Conservation (phyloP, 2,113 vertebrate genomes). For the Ctenomys sociabilis region DNA sequence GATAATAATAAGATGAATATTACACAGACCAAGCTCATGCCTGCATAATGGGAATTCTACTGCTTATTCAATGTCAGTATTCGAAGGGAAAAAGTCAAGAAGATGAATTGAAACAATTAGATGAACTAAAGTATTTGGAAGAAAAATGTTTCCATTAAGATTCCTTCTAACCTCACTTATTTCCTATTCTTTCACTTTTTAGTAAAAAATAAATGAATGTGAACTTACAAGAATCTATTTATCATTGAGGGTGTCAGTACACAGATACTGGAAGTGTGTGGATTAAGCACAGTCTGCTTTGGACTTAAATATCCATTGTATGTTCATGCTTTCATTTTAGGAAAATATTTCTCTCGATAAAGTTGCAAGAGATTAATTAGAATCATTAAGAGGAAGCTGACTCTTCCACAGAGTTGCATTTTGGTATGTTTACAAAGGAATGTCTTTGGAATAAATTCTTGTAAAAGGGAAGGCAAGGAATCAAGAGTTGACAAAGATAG, state of each 20-base stretch:
- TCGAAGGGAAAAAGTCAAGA: conserved; percentile 72
- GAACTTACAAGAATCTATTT: background rate
- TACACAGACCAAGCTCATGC: background rate
- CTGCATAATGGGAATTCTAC: conserved; percentile 36
- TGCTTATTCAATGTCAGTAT: conserved; percentile 75
- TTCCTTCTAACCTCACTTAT: conserved; percentile 46
- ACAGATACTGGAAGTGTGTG: background rate
- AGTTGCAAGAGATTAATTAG: background rate
- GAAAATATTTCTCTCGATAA: background rate
- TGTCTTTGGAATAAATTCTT: background rate
- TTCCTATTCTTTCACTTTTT: conserved; percentile 48
- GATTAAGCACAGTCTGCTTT: background rate
- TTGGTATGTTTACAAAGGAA: background rate
- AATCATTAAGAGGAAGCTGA: background rate
- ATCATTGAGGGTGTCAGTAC: background rate
- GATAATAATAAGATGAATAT: conserved; percentile 58
- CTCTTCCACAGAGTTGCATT: background rate
- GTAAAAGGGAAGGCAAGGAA: background rate
- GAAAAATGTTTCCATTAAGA: conserved; percentile 67
- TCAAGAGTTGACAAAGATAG: background rate
- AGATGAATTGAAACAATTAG: conserved; percentile 77
- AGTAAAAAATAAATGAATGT: background rate
- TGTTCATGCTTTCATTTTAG: background rate
- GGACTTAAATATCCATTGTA: background rate
- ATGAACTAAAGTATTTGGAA: conserved; percentile 73